Evolutionary conservation across 1,140 invertebrate genomes (phyloP).

Genomic region (Sitophilus oryzae): DNA sequence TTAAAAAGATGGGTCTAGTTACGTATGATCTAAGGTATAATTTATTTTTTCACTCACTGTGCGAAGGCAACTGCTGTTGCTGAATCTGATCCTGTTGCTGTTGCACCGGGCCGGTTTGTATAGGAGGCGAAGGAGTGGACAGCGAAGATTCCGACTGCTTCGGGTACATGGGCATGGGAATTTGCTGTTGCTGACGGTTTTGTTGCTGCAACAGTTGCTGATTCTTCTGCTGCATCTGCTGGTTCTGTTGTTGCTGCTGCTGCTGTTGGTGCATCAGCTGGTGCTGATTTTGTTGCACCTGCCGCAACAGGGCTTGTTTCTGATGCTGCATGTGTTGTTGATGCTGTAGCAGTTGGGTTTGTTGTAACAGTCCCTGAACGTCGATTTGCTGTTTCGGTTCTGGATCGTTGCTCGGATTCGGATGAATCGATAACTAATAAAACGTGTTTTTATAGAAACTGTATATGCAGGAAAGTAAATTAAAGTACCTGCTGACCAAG

Average conservation of each 20-base stretch:
- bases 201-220: constrained; percentile 11
- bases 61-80: constrained; percentile 12
- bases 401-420: no score
- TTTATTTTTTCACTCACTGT: not conserved
- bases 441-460: not conserved
- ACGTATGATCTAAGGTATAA: no score
- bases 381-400: not conserved
- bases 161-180: not conserved
- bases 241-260: not conserved
- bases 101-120: not conserved
- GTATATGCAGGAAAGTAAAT: not conserved
- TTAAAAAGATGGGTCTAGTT: no score
- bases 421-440: no score
- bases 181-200: constrained; percentile 4
- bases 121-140: not conserved
- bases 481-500: constrained; percentile 2
- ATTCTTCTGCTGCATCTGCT: not conserved
- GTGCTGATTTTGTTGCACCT: constrained; percentile 2
- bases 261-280: not conserved
- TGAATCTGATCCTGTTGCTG: constrained; percentile 8
- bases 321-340: not conserved
- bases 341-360: not conserved
- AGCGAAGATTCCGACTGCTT: not conserved
- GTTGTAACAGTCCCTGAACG: not conserved
- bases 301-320: not conserved